Evolutionary conservation across 2,797 vertebrate genomes (phyloP), one percentile per base, ranked within the genome.

Genomic region (Coreius guichenoti): DNA sequence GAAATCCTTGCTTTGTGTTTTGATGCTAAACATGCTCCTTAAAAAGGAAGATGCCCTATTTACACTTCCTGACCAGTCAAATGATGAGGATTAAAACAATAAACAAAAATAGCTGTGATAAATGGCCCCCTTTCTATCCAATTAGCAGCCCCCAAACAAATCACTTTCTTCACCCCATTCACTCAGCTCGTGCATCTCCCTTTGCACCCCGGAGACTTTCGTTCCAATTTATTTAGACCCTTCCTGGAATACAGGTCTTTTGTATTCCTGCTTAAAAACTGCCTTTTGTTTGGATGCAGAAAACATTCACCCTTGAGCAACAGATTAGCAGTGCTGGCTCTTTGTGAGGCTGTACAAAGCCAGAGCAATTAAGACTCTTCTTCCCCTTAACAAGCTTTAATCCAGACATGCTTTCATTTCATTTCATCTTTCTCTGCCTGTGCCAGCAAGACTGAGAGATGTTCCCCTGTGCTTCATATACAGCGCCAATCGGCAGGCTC

Each of bases 371-470:
- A 95, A 93, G 91, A 89, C 90, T 94, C 90, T 92, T 93, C 93
- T 92, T 91, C 90, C 73, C 87, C 90, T 91, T 93, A 93, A 94
- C 92, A 92, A 94, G 93, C 93, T 93, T 91, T 95, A 95, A 95
- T 95, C 94, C 93, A 94, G 92, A 93, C 92, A 95, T 93, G 94
- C 93, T 94, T 94, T 94, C 90, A 93, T 94, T 95, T 93, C 90
- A 92, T 92, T 93, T 93, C 90, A 92, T 93, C 93, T 92, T 90
- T 86, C 86, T 91, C 90, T 90, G 63, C 83, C 87, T 54, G 86
- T 92, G 93, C 93, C 93, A 90, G 86, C 79, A 87, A 79, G 47
- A 84, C 89, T 87, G 90, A 91, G 88, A 92, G 87, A 90, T 89
- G 75, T 91, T 91, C 87, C 89, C 88, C 88, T 88, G 87, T 88